These are phyloP conservation scores for Acrobasis suavella DNA, from an alignment of 2,888 invertebrate genomes.

Conservation along the genomic window DNA sequence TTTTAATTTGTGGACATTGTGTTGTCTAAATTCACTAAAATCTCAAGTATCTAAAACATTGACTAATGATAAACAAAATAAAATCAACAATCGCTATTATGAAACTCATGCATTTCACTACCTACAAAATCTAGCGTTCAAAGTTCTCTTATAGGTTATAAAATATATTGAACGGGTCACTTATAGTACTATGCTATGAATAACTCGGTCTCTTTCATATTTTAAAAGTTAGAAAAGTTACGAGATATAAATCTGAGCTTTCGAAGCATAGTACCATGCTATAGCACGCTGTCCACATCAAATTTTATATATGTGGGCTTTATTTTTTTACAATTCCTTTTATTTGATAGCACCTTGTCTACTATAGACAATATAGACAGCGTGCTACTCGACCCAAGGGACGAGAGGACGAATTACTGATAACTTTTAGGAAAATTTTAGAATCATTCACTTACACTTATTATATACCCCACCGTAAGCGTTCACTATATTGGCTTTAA, in stretches of 20 bases:
- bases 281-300: slow-evolving; percentile 40
- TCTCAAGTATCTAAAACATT: slow-evolving; percentile 59
- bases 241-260: not conserved
- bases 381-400: slow-evolving; percentile 33
- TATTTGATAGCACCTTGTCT: slow-evolving; percentile 46
- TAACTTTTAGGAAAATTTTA: slow-evolving; percentile 54
- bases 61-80: slow-evolving; percentile 60
- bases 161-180: slow-evolving; percentile 22
- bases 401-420: slow-evolving; percentile 61
- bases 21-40: slow-evolving; percentile 52
- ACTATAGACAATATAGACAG: slow-evolving; percentile 35
- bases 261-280: slow-evolving; percentile 25
- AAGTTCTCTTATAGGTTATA: slow-evolving; percentile 49
- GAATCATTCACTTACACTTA: slow-evolving; percentile 56
- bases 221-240: not conserved
- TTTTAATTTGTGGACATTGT: slow-evolving; percentile 45
- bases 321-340: slow-evolving; percentile 34
- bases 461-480: slow-evolving; percentile 54
- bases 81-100: slow-evolving; percentile 55
- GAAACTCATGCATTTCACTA: slow-evolving; percentile 64
- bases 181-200: slow-evolving; percentile 28
- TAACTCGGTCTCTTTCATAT: not conserved
- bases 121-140: slow-evolving; percentile 68
- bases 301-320: slow-evolving; percentile 32
- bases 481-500: slow-evolving; percentile 62